These are phyloP conservation scores for Cnemophilus loriae DNA, from an alignment of 2,113 vertebrate genomes.

Conservation along the genomic window DNA sequence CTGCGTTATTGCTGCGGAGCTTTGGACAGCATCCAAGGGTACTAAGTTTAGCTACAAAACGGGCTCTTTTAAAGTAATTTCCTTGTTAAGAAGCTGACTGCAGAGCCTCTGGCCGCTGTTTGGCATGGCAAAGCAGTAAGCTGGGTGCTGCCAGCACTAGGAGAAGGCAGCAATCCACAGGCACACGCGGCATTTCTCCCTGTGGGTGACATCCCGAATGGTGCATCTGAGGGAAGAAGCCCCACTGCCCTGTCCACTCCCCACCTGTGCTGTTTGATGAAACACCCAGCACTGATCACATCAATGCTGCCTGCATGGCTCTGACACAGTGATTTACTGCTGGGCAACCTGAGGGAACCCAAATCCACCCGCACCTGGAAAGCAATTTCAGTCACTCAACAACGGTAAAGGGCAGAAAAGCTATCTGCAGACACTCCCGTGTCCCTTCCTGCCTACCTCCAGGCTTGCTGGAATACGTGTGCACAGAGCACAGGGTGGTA, in stretches of 20 bases:
- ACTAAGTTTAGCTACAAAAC: conserved; percentile 56
- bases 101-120: not conserved
- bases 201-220: rapidly evolving
- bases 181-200: not conserved
- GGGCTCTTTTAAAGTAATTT: conserved; percentile 53
- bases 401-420: not conserved
- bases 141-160: not conserved
- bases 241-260: rapidly evolving
- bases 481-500: not conserved
- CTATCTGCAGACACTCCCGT: rapidly evolving
- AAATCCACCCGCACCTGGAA: not conserved
- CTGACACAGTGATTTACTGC: not conserved
- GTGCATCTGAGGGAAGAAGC: not conserved
- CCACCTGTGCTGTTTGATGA: not conserved
- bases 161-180: not conserved
- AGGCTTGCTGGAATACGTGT: not conserved
- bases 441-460: not conserved
- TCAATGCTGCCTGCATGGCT: not conserved
- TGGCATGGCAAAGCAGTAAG: not conserved
- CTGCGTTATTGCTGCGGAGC: not conserved
- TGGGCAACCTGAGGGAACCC: not conserved
- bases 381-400: not conserved
- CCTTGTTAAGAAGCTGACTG: conserved; percentile 49
- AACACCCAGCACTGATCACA: not conserved
- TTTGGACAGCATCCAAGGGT: conserved; percentile 2